A percentile compares a stretch with the other conserved stretches of the same genome.
Evolutionary conservation across 2,888 invertebrate species (phyloP).

Genomic region (Chalcis sispes): DNA sequence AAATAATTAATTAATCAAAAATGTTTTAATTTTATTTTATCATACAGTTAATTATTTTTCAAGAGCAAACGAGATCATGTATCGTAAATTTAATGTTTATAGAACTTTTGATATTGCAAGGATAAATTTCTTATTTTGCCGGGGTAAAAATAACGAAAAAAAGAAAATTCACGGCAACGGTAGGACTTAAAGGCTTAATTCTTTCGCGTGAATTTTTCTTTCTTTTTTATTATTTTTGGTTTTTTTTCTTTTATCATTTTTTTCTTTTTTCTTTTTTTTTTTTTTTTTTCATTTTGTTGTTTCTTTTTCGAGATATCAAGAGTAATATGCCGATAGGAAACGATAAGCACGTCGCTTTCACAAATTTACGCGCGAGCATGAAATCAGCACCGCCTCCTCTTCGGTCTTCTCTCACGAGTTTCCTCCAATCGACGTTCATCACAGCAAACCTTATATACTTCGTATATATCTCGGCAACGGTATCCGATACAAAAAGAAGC

Average conservation of each 20-base stretch:
- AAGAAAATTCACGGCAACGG: neutral
- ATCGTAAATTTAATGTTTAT: too few species aligned
- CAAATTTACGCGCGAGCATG: neutral
- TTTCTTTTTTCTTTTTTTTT: too few species aligned
- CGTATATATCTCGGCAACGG: neutral
- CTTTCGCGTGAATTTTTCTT: too few species aligned
- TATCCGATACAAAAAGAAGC: neutral
- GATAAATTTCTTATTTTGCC: neutral
- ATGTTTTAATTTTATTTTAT: too few species aligned
- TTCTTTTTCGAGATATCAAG: neutral
- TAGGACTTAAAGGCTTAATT: conserved; percentile 10
- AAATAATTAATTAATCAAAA: too few species aligned
- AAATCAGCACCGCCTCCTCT: conserved; percentile 24
- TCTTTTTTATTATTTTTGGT: too few species aligned
- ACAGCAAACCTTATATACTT: conserved; percentile 46
- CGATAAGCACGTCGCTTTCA: conserved; percentile 42
- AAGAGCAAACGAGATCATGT: neutral
- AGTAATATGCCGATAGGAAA: conserved; percentile 4
- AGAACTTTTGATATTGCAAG: too few species aligned
- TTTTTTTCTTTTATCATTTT: too few species aligned
- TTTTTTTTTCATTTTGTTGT: too few species aligned
- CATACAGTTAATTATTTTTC: neutral
- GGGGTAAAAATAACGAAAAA: neutral
- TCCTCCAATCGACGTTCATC: conserved; percentile 43
- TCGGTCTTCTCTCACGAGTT: conserved; percentile 14